A percentile compares a stretch with the other conserved stretches of the same genome.
phyloP scores from a whole-genome alignment of 2,797 vertebrate genomes.

The Aeoliscus strigatus region DNA sequence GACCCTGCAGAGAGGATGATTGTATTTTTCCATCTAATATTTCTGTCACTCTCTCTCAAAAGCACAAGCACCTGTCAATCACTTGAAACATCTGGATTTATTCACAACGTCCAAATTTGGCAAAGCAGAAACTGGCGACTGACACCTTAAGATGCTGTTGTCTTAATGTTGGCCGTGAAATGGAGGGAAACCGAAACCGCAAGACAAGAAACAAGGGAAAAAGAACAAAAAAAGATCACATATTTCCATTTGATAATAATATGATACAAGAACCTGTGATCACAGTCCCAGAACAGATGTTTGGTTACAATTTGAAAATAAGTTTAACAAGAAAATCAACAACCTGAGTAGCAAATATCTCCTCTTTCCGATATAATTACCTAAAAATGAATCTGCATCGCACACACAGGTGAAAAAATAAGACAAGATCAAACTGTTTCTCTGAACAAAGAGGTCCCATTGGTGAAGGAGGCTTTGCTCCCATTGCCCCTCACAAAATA shows the following conservation, averaged over 20 bases:
- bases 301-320: no score
- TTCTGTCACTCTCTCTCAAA: constrained; percentile 29
- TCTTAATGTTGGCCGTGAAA: constrained; percentile 59
- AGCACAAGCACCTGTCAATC: constrained; percentile 53
- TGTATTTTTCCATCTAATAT: constrained; percentile 25
- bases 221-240: no score
- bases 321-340: no score
- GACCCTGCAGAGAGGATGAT: constrained; percentile 24
- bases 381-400: constrained; percentile 10
- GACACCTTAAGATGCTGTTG: no score
- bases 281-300: no score
- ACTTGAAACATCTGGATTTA: constrained; percentile 67
- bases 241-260: no score
- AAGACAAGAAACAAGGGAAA: no score
- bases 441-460: constrained; percentile 30
- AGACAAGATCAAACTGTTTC: constrained; percentile 15
- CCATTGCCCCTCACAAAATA: constrained; percentile 55
- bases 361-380: constrained; percentile 5
- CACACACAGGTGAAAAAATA: constrained; percentile 18
- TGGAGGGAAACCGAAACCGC: no score
- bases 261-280: no score
- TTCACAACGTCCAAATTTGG: constrained; percentile 73
- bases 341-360: no score
- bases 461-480: constrained; percentile 40
- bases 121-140: no score